These are phyloP conservation scores for Tethya wilhelma DNA, from an alignment of 37 sponge, comb jelly and placozoan genomes.

Conservation along the genomic window DNA sequence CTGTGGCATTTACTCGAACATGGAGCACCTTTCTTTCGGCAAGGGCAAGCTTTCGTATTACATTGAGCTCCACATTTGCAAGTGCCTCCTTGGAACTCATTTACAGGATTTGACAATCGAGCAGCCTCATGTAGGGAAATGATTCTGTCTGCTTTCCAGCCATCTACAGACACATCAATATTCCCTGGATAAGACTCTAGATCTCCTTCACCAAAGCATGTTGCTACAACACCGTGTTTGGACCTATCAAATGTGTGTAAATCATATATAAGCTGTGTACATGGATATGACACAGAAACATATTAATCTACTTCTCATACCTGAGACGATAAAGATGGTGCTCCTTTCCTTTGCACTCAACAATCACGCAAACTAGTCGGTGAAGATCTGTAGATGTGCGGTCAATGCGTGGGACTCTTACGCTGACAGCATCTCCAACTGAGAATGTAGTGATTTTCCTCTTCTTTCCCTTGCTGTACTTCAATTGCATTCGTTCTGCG, in stretches of 20 bases:
- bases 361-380: constrained; percentile 40
- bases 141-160: constrained; percentile 22
- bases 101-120: constrained; percentile 4
- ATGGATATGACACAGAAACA: too few species aligned
- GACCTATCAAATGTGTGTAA: constrained; percentile 13
- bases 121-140: constrained; percentile 32
- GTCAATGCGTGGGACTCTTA: too few species aligned
- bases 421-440: constrained; percentile 22
- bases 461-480: constrained; percentile 18
- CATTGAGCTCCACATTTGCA: constrained; percentile 36
- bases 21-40: background rate
- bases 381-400: constrained; percentile 54
- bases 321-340: constrained; percentile 12
- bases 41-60: constrained; percentile 5
- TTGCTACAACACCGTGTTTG: constrained; percentile 28
- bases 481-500: constrained; percentile 30
- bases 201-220: constrained; percentile 32
- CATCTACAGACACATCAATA: background rate
- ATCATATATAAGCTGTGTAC: too few species aligned
- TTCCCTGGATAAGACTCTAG: constrained; percentile 30
- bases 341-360: constrained; percentile 22
- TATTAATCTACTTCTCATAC: background rate
- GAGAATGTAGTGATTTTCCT: constrained; percentile 29
- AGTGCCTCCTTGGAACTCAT: constrained; percentile 9
- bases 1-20: constrained; percentile 33